These are phyloP conservation scores for Sclerodermus sp. DNA, from an alignment of 2,888 invertebrate species.

Conservation along the genomic window DNA sequence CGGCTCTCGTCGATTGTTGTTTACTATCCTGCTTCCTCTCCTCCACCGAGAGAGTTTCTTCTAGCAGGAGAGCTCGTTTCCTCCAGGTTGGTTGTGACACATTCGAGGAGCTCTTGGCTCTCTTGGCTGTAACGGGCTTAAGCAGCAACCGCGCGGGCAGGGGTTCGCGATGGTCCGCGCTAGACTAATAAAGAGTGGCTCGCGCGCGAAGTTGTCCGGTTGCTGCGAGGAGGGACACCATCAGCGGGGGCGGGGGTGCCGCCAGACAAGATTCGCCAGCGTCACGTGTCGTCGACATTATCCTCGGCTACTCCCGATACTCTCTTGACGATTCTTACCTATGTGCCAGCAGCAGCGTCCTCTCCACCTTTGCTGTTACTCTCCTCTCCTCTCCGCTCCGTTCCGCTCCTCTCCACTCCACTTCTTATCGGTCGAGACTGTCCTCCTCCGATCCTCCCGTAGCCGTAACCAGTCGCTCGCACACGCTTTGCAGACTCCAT, in stretches of 20 bases:
- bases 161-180: slow-evolving; percentile 54
- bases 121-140: slow-evolving; percentile 12
- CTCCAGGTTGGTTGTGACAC: no score
- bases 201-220: slow-evolving; percentile 49
- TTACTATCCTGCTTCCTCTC: no score
- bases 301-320: slow-evolving; percentile 42
- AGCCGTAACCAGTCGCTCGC: background rate
- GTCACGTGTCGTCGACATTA: slow-evolving; percentile 53
- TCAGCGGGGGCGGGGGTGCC: slow-evolving; percentile 19
- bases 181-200: slow-evolving; percentile 55
- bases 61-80: no score
- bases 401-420: background rate
- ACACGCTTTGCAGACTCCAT: slow-evolving; percentile 12
- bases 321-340: slow-evolving; percentile 32
- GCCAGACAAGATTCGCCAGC: slow-evolving; percentile 46
- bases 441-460: slow-evolving; percentile 10
- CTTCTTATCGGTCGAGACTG: slow-evolving; percentile 2
- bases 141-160: slow-evolving; percentile 38
- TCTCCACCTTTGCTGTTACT: slow-evolving; percentile 10
- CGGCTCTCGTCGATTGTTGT: no score
- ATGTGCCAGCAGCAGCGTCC: slow-evolving; percentile 12
- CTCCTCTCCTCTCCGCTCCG: slow-evolving; percentile 11
- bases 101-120: slow-evolving; percentile 7
- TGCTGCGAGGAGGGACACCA: slow-evolving; percentile 9
- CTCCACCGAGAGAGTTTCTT: no score